Conservation (phyloP, 2,113 vertebrate genomes). For the Salvator merianae region DNA sequence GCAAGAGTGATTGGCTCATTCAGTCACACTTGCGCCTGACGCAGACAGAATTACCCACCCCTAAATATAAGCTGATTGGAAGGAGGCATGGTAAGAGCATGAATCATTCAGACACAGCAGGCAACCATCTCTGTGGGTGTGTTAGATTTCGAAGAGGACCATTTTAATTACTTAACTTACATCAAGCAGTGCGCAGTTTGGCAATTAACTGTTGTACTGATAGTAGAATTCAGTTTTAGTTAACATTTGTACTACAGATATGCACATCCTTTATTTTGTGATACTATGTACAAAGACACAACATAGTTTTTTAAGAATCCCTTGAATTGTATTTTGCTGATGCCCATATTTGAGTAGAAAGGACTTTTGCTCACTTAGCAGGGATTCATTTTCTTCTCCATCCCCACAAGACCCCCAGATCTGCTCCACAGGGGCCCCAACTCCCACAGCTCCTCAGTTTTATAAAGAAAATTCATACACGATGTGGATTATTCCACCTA, state of each 20-base stretch:
- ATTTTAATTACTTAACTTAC: not conserved
- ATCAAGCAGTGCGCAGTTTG: not conserved
- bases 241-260: not conserved
- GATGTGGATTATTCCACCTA: too few relatives aligned
- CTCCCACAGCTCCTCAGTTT: too few relatives aligned
- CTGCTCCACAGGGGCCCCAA: too few relatives aligned
- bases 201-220: not conserved
- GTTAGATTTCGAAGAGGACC: not conserved
- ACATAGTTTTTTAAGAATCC: not conserved
- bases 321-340: too few relatives aligned
- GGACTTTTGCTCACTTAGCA: too few relatives aligned
- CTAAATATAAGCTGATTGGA: not conserved
- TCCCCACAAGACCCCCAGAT: too few relatives aligned
- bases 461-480: too few relatives aligned
- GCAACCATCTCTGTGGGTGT: not conserved
- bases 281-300: not conserved
- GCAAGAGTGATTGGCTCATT: not conserved
- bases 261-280: not conserved
- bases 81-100: not conserved
- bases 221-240: not conserved
- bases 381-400: too few relatives aligned
- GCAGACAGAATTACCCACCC: not conserved
- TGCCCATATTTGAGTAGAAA: too few relatives aligned
- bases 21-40: not conserved
- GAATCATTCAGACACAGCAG: not conserved